Base-by-base conservation (phyloP, 2,797 vertebrate genomes). In the Corythornis leucogaster region DNA sequence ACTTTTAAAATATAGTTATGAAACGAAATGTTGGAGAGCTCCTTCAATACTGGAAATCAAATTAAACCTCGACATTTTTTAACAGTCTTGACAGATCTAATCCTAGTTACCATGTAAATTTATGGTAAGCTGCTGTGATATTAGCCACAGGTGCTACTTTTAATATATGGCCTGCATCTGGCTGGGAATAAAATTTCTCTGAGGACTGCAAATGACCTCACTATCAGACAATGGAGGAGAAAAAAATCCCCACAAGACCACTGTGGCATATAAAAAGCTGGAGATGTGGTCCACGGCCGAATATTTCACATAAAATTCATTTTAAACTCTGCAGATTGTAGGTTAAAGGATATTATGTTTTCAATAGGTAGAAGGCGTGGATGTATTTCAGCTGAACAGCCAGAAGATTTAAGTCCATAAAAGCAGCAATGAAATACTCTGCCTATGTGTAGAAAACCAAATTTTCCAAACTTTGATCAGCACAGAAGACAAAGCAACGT, bases 41-140 rank as follows among this genome's bases (percentile, higher is more conserved):
- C 97, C 96, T 96, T 97, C 97, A 97, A 98, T 98, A 98, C 98
- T 98, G 98, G 97, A 98, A 98, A 98, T 98, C 98, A 98, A 98
- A 98, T 98, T 98, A 98, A 98, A 98, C 95, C 97, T 96, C 97
- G 97, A 97, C 97, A 97, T 98, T 98, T 98, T 98, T 98, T 98
- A 98, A 96, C 97, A 98, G 97, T 97, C 98, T 97, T 98, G 98
- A 98, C 98, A 98, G 97, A 97, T 97, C 96, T 98, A 98, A 98
- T 98, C 98, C 98, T 98, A 95, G 98, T 98, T 98, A 98, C 98
- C 97, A 98, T 98, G 98, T 98, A 98, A 98, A 98, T 98, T 98
- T 98, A 98, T 98, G 98, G 98, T 98, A 98, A 98, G 97, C 97
- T 97, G 97, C 97, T 98, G 97, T 97, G 97, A 98, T 98, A 98